phyloP scores from a whole-genome alignment of 2,888 invertebrate species.

The Heliconius hortense region DNA sequence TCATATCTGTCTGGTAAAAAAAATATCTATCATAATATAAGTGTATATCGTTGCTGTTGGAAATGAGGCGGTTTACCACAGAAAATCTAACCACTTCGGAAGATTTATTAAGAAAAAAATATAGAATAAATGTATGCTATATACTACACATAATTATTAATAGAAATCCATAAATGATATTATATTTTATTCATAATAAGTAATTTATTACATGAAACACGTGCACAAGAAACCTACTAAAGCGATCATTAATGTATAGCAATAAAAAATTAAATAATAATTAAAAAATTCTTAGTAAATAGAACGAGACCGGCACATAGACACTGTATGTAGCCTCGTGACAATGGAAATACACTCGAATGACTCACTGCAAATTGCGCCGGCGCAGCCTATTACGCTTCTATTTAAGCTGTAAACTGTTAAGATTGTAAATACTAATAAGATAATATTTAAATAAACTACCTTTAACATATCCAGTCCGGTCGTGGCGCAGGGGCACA shows the following conservation, averaged over 20 bases:
- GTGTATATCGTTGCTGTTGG: no score
- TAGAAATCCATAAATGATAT: not conserved
- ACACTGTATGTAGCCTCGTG: not conserved
- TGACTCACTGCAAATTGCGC: constrained; percentile 53
- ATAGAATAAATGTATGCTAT: not conserved
- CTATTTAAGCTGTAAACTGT: not conserved
- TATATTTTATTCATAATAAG: not conserved
- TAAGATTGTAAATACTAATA: not conserved
- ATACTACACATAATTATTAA: not conserved
- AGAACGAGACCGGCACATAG: not conserved
- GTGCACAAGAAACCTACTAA: not conserved
- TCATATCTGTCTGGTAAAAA: no score
- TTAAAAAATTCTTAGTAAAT: not conserved
- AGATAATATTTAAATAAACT: no score
- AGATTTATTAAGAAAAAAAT: not conserved
- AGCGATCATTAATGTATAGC: not conserved
- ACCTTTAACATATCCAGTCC: not conserved
- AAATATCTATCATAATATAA: no score
- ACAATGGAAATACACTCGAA: constrained; percentile 41
- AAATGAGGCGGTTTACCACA: no score
- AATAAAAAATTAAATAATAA: not conserved
- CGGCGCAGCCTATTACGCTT: constrained; percentile 43
- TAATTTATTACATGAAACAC: not conserved
- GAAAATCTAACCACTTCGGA: not conserved
- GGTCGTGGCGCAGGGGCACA: not conserved